phyloP scores from a whole-genome alignment of 2,888 invertebrate genomes.

The Thereva nobilitata region DNA sequence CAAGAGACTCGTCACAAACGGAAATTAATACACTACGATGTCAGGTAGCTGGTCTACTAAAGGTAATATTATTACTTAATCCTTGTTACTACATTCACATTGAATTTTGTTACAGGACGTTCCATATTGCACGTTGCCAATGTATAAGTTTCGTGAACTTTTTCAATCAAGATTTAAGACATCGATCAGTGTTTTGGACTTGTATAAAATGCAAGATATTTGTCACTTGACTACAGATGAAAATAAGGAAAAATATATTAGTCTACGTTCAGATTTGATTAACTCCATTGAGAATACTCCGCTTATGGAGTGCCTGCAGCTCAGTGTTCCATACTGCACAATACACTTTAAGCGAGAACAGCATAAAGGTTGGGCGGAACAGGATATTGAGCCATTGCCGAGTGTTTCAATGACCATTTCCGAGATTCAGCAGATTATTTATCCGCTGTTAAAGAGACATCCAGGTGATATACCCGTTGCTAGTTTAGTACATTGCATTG shows the following conservation, averaged over 20 bases:
- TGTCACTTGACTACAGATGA: slow-evolving; percentile 74
- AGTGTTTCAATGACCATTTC: slow-evolving; percentile 60
- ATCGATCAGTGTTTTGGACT: slow-evolving; percentile 69
- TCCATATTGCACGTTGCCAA: slow-evolving; percentile 72
- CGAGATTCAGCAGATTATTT: slow-evolving; percentile 55
- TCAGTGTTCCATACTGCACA: slow-evolving; percentile 66
- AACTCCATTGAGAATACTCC: slow-evolving; percentile 61
- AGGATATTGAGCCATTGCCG: slow-evolving; percentile 68
- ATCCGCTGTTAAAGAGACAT: slow-evolving; percentile 54
- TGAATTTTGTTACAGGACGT: slow-evolving; percentile 63
- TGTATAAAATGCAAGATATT: slow-evolving; percentile 75
- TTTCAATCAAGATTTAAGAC: slow-evolving; percentile 79
- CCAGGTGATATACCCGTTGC: slow-evolving; percentile 56
- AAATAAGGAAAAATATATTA: slow-evolving; percentile 72
- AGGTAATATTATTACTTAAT: slow-evolving; percentile 51
- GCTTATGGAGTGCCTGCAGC: slow-evolving; percentile 59
- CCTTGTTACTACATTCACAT: background rate
- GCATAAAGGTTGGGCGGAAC: slow-evolving; percentile 77
- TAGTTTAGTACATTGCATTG: slow-evolving; percentile 56
- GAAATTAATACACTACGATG: slow-evolving; percentile 67
- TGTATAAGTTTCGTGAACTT: slow-evolving; percentile 81
- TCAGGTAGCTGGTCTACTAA: slow-evolving; percentile 71
- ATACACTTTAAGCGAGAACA: slow-evolving; percentile 64
- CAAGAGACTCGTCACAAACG: slow-evolving; percentile 63
- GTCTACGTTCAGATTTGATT: slow-evolving; percentile 66